phyloP scores from a whole-genome alignment of 1,140 invertebrate species.

The Drosophila pachea region DNA sequence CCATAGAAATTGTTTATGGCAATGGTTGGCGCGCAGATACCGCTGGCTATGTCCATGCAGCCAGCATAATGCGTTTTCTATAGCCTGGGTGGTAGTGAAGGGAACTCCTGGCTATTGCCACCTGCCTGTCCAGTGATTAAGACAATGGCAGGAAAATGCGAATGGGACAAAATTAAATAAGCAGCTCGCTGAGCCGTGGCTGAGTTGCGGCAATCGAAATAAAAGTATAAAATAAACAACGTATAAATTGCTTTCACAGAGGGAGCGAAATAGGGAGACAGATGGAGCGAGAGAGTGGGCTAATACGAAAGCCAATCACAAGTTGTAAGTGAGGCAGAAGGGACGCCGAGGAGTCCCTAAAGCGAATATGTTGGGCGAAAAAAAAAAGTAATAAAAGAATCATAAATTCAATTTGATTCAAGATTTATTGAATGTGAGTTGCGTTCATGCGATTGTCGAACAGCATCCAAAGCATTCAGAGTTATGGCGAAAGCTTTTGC shows the following conservation, averaged over 20 bases:
- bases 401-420: constrained; percentile 77
- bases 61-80: constrained; percentile 46
- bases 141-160: constrained; percentile 25
- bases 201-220: constrained; percentile 37
- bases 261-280: not conserved
- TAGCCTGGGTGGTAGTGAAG: constrained; percentile 54
- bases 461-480: constrained; percentile 29
- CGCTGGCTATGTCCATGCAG: constrained; percentile 41
- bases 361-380: constrained; percentile 8
- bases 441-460: constrained; percentile 15
- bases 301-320: constrained; percentile 10
- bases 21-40: constrained; percentile 49
- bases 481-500: constrained; percentile 57
- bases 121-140: constrained; percentile 43
- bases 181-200: constrained; percentile 48
- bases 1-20: constrained; percentile 46
- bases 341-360: not conserved
- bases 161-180: constrained; percentile 45
- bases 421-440: constrained; percentile 56
- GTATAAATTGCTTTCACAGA: constrained; percentile 14
- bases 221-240: constrained; percentile 53
- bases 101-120: constrained; percentile 16
- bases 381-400: constrained; percentile 50
- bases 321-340: not conserved
- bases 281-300: not conserved